Conservation (phyloP, 2,797 vertebrate genomes). For the Myotis findleyi region DNA sequence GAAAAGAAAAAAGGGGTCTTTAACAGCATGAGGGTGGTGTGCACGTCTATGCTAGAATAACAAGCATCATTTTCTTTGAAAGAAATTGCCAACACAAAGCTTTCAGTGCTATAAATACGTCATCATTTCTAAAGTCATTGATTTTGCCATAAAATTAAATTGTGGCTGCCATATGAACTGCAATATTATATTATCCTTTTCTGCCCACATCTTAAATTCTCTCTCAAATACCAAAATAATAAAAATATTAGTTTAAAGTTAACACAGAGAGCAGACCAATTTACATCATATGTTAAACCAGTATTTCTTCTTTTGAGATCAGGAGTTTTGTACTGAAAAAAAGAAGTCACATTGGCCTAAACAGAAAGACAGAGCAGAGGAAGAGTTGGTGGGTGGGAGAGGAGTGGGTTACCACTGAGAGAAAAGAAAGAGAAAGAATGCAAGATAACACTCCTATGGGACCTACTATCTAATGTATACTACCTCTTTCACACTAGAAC, state of each 20-base stretch:
- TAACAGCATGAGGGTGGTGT: neutral
- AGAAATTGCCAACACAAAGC: slow-evolving; percentile 27
- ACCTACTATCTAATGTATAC: neutral
- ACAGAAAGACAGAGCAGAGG: neutral
- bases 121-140: neutral
- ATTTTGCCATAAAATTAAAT: slow-evolving; percentile 32
- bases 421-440: neutral
- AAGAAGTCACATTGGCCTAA: neutral
- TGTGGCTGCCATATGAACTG: neutral
- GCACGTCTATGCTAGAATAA: neutral
- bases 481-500: neutral
- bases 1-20: neutral
- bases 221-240: slow-evolving; percentile 60
- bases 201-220: slow-evolving; percentile 2
- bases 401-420: too few species aligned
- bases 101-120: neutral
- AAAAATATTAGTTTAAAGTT: slow-evolving; percentile 61
- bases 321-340: neutral
- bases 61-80: neutral
- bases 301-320: slow-evolving; percentile 8
- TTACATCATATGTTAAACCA: neutral
- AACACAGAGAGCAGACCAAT: slow-evolving; percentile 46
- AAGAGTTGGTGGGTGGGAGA: too few species aligned
- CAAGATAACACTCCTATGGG: too few species aligned
- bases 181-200: neutral